Conservation (phyloP, 2,113 vertebrate genomes). For the Proteles cristata region DNA sequence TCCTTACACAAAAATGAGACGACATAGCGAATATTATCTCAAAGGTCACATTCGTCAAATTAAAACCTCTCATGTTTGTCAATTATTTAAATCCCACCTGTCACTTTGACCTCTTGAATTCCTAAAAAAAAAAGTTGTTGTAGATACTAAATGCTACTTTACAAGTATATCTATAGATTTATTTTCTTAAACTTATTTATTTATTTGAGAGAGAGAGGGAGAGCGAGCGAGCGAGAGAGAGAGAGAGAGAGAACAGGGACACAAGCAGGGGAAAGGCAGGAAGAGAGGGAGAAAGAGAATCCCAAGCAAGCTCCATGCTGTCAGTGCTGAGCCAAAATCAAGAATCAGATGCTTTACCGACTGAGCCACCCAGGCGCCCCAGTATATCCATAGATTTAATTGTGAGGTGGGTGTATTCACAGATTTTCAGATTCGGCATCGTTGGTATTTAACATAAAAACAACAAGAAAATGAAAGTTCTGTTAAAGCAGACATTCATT, state of each 20-base stretch:
- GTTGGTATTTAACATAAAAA: constrained; percentile 22
- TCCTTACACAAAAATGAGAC: not conserved
- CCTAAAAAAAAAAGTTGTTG: not conserved
- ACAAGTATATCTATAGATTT: not conserved
- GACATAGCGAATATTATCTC: not conserved
- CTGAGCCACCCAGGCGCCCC: too few relatives aligned
- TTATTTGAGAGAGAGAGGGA: too few relatives aligned
- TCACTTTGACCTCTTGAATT: not conserved
- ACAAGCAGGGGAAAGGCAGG: too few relatives aligned
- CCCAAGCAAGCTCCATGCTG: too few relatives aligned
- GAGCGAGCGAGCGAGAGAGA: too few relatives aligned
- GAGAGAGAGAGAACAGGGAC: too few relatives aligned
- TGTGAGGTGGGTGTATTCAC: not conserved
- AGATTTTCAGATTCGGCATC: not conserved
- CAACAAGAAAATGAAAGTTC: not conserved
- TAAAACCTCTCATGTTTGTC: not conserved
- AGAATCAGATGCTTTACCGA: too few relatives aligned
- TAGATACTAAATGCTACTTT: not conserved
- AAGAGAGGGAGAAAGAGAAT: too few relatives aligned
- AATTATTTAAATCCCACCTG: constrained; percentile 31
- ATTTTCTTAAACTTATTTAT: not conserved
- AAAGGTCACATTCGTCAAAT: not conserved
- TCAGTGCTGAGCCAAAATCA: too few relatives aligned
- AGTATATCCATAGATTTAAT: not conserved
- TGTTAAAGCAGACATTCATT: not conserved